Conservation (phyloP, 1,140 invertebrate genomes). For the Goniozus legneri region DNA sequence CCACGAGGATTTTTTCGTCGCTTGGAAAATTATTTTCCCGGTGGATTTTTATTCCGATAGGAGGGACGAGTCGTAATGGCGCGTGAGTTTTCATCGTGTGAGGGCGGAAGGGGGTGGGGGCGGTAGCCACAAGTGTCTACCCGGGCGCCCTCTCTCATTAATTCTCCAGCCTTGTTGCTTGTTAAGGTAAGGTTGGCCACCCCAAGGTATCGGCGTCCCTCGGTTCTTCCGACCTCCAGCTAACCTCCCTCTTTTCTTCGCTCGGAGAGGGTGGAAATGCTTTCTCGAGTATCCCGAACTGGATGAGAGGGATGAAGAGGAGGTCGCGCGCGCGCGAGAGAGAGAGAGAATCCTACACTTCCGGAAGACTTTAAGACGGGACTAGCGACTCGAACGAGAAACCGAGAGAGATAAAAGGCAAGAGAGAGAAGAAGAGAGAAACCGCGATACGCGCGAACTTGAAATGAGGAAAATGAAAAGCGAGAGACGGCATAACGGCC, state of each 20-base stretch:
- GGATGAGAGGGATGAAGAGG: conserved; percentile 9
- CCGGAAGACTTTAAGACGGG: too few relatives aligned
- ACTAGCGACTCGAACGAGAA: conserved; percentile 16
- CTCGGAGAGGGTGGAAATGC: conserved; percentile 38
- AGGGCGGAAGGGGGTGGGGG: conserved; percentile 40
- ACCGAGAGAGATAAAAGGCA: conserved; percentile 20
- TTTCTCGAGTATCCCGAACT: conserved; percentile 29
- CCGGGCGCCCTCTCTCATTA: conserved; percentile 53
- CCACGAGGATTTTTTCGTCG: neutral
- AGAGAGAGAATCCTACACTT: too few relatives aligned
- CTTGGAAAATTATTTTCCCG: neutral
- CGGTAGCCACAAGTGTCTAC: conserved; percentile 56
- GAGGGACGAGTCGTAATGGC: conserved; percentile 8
- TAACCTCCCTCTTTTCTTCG: conserved; percentile 32
- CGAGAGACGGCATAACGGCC: conserved; percentile 13
- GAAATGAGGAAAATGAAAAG: conserved; percentile 19
- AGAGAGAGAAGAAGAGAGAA: conserved; percentile 15
- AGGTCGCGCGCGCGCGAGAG: conserved; percentile 12
- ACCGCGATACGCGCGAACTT: conserved; percentile 2
- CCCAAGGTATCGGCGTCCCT: conserved; percentile 16
- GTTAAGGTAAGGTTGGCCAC: conserved; percentile 45
- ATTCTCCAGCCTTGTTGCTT: conserved; percentile 55
- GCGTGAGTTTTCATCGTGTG: conserved; percentile 30
- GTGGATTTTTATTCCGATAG: neutral
- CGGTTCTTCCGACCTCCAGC: conserved; percentile 27